phyloP scores from a whole-genome alignment of 2,888 invertebrate species.

The Cerceris rybyensis region DNA sequence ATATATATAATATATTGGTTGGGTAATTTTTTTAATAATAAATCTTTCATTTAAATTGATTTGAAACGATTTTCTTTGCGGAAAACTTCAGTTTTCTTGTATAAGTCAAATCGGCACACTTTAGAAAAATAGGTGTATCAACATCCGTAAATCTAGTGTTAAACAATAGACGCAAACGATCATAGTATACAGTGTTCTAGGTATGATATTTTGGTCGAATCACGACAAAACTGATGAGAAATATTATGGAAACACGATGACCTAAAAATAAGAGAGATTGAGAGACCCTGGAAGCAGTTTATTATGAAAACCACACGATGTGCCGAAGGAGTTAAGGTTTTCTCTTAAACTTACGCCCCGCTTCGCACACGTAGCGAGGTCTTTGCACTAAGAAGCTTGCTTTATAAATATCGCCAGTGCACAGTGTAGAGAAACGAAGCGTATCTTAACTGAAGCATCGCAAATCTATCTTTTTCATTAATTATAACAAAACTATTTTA shows the following conservation, averaged over 20 bases:
- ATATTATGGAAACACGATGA: slow-evolving; percentile 12
- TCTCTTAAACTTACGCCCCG: slow-evolving; percentile 53
- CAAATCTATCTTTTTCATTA: slow-evolving; percentile 11
- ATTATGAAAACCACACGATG: slow-evolving; percentile 56
- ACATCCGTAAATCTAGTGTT: too few species aligned
- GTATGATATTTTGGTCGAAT: neutral
- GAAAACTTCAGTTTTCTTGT: too few species aligned
- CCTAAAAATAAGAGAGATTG: slow-evolving; percentile 55
- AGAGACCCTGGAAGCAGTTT: slow-evolving; percentile 52
- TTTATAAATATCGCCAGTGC: slow-evolving; percentile 72
- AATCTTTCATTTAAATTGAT: too few species aligned
- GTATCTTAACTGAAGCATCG: slow-evolving; percentile 52
- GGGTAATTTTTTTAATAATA: too few species aligned
- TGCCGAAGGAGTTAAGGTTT: slow-evolving; percentile 70
- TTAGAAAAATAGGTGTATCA: too few species aligned
- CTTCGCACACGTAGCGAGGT: slow-evolving; percentile 53
- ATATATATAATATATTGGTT: too few species aligned
- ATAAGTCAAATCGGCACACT: too few species aligned
- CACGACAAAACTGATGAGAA: slow-evolving; percentile 27
- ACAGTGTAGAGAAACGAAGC: slow-evolving; percentile 63
- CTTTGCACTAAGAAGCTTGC: slow-evolving; percentile 71
- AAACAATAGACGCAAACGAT: neutral
- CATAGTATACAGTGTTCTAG: neutral
- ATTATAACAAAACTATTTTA: slow-evolving; percentile 26
- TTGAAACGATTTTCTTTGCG: too few species aligned